phyloP scores from a whole-genome alignment of 2,113 vertebrate genomes.

The Pleuronectes platessa region DNA sequence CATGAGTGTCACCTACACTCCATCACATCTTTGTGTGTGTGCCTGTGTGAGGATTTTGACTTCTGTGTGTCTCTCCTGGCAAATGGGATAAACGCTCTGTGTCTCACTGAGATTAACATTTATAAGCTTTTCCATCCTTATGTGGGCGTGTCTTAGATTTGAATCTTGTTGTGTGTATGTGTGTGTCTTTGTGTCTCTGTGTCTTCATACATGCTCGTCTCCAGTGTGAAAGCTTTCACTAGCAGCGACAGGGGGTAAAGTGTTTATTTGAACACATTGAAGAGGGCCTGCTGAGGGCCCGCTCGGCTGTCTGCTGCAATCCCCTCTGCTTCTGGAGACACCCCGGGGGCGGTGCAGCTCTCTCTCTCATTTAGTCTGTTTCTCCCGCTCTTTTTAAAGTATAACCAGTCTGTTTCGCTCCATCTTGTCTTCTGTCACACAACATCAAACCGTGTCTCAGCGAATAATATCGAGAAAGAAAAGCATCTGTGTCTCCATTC shows the following conservation, averaged over 20 bases:
- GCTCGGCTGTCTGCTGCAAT: conserved; percentile 51
- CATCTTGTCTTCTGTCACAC: conserved; percentile 31
- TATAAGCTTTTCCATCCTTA: conserved; percentile 3
- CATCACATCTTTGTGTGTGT: conserved; percentile 44
- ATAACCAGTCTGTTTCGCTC: conserved; percentile 34
- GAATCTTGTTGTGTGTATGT: conserved; percentile 12
- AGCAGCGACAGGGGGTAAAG: conserved; percentile 66
- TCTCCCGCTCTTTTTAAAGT: conserved; percentile 16
- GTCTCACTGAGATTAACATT: conserved; percentile 32
- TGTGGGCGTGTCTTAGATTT: conserved; percentile 10
- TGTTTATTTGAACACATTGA: conserved; percentile 73
- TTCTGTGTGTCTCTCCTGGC: conserved; percentile 26
- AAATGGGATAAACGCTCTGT: neutral
- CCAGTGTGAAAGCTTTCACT: conserved; percentile 45
- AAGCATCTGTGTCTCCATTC: neutral
- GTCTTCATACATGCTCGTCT: conserved; percentile 34
- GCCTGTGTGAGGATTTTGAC: conserved; percentile 16
- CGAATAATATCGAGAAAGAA: conserved; percentile 3
- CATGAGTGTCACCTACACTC: conserved; percentile 44
- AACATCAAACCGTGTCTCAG: conserved; percentile 21
- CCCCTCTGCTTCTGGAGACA: conserved; percentile 47
- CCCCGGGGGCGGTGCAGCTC: conserved; percentile 32
- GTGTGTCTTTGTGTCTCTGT: conserved; percentile 10
- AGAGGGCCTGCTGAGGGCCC: conserved; percentile 59
- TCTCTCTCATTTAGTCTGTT: conserved; percentile 29